Percentiles rank a stretch among this genome's conserved stretches.
phyloP scores from a whole-genome alignment of 2,797 vertebrate genomes.

The Megalops cyprinoides region DNA sequence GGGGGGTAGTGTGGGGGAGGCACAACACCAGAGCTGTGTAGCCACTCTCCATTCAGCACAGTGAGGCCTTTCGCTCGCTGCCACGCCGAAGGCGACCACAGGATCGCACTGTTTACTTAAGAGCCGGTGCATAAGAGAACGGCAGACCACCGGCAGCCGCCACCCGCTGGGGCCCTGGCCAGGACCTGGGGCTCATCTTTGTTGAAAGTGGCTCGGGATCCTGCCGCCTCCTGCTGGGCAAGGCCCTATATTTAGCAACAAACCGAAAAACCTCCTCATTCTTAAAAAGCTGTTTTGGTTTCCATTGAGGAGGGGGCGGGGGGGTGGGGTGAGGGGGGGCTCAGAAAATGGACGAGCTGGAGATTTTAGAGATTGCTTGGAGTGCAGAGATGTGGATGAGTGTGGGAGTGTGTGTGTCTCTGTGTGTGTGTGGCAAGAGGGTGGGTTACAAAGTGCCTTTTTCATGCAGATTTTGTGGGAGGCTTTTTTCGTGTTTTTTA shows the following conservation, averaged over 20 bases:
- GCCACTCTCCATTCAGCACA: neutral
- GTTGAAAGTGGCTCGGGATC: constrained; percentile 78
- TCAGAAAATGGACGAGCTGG: neutral
- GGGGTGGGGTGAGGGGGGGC: constrained; percentile 33
- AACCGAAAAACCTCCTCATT: constrained; percentile 78
- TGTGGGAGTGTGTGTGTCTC: neutral
- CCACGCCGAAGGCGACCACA: constrained; percentile 77
- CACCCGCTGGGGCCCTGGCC: constrained; percentile 72
- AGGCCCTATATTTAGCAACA: constrained; percentile 80
- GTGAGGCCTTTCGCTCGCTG: constrained; percentile 77
- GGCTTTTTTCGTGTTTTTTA: too few species aligned
- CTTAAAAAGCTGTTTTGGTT: constrained; percentile 76
- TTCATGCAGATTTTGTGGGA: too few species aligned
- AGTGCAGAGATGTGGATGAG: constrained; percentile 1
- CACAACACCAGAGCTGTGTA: neutral
- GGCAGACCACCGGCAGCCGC: constrained; percentile 77
- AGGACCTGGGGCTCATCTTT: constrained; percentile 79
- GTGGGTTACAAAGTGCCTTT: too few species aligned
- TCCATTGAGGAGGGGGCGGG: constrained; percentile 66
- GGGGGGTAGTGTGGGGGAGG: neutral
- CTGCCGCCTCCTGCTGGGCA: constrained; percentile 66
- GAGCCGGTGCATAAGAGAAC: constrained; percentile 83
- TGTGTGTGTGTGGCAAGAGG: too few species aligned
- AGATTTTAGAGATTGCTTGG: constrained; percentile 31
- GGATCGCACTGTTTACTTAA: constrained; percentile 81